These are phyloP conservation scores for Hapalemur alaotrensis DNA, from an alignment of 2,797 vertebrate genomes.

Conservation along the genomic window DNA sequence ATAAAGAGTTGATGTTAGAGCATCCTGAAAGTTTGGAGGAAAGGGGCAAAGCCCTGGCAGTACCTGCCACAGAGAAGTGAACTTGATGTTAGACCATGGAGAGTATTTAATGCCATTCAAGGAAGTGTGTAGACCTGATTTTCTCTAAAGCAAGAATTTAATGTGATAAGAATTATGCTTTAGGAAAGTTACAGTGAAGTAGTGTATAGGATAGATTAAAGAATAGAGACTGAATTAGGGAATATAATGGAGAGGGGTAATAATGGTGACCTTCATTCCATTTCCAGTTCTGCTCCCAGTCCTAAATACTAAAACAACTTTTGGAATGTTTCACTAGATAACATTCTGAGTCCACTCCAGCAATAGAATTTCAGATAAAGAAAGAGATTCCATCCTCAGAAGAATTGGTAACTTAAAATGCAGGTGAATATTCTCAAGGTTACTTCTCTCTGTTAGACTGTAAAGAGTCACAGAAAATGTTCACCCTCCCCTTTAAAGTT, in stretches of 20 bases:
- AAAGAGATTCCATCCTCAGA: neutral
- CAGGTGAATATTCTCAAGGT: neutral
- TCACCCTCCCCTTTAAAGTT: neutral
- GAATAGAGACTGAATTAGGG: neutral
- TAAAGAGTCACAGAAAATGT: neutral
- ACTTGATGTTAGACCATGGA: neutral
- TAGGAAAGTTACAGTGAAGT: neutral
- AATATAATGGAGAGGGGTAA: neutral
- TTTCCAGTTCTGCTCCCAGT: neutral
- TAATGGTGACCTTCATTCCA: neutral
- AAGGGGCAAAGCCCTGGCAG: neutral
- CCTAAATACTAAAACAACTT: neutral
- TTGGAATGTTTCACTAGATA: neutral
- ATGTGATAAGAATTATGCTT: neutral
- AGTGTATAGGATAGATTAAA: neutral
- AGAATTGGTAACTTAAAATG: neutral
- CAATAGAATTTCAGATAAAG: neutral
- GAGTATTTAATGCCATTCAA: neutral
- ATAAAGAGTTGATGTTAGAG: neutral
- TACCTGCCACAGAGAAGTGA: neutral
- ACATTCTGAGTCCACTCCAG: neutral
- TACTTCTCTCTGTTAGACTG: neutral
- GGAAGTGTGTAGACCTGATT: neutral
- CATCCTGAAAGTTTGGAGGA: neutral
- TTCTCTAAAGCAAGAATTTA: neutral